Evolutionary conservation across 2,888 invertebrate species (phyloP), one percentile per base, ranked within the genome.

Genomic region (Rapana venosa): DNA sequence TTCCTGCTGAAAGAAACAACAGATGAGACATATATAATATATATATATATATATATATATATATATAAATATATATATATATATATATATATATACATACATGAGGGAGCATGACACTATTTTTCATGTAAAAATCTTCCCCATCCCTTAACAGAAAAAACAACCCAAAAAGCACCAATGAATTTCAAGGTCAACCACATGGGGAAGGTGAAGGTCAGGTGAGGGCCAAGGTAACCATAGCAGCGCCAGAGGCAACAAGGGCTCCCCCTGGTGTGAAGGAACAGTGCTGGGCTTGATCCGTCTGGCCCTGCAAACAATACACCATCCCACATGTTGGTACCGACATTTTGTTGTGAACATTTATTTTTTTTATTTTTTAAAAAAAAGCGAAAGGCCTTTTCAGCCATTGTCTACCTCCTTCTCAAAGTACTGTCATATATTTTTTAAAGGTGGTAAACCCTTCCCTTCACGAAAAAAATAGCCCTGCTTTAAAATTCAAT

Each of bases 201-300:
- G 15, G 17, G 6, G 32, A n/a, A 20, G 47, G 15, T 56, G n/a
- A 26, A 32, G 26, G 26, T 89, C 85, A 89, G 35, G 89, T 89
- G 56, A 94, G 88, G 58, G 93, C 91, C 86, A 94, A 90, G 5
- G 93, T 93, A 15, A 92, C 89, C 17, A 93, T 92, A 66, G 95
- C 94, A 32, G 95, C 93, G 56, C 95, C 95, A 15, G 95, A 94
- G 8, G 95, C 95, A 13, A 96, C 93, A 13, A 96, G 91, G 77
- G 94, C 94, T 26, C 95, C 96, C 58, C 94, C 93, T 87, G 94
- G 93, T 58, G 94, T 95, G 91, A 96, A 96, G 6, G 94, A 95
- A 93, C 96, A 96, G 87, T 95, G 94, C 79, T 94, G 94, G n/a
- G 94, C 95, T 30, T 93, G 92, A 81, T 95, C 95, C 77, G 95